Base-by-base conservation (phyloP, 1,140 invertebrate species). In the Proctacanthus coquilletti region DNA sequence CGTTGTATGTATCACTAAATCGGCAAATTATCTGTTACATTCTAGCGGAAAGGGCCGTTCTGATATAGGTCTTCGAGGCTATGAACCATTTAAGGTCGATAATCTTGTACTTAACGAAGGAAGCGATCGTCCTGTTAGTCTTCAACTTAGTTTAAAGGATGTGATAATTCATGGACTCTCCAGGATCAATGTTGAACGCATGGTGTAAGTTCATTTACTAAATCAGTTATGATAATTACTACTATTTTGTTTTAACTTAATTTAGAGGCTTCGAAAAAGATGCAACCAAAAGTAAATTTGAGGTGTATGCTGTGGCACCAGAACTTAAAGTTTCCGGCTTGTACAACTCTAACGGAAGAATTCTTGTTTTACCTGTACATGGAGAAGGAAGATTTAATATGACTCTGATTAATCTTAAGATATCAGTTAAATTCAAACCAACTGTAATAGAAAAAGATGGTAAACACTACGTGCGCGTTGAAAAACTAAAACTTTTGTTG, bases 131-230 rank as follows among this genome's bases (percentile, higher is more conserved):
- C 55, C 55, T 1, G 37, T 57, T 20, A 58, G 34, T 21, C 49
- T 57, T 5, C 55, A 57, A 45, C 41, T 57, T 6, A 51, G 47
- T 40, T 58, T 57, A 25, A 47, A 37, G 25, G 55, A 57, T 43
- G 51, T 57, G 8, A 47, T 48, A 38, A 53, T 57, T 15, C 49
- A 49, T 30, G 55, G 55, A 0, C 42, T 57, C 42, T 53, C 51
- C n/a, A 45, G 52, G 23, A 51, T 54, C 9, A 51, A 58, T 33
- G 52, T 65, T 37, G 50, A 61, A 21, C 44, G 48, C 20, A 46
- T 52, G 18, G 52, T 57, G 55, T 57, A 47, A 53, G 55, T 57
- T n/a, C n/a, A n/a, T n/a, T n/a, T n/a, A n/a, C n/a, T n/a, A n/a
- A n/a, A n/a, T n/a, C n/a, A n/a, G n/a, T n/a, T n/a, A n/a, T n/a